These are phyloP conservation scores for Lasioglossum calceatum DNA, from an alignment of 2,888 invertebrate species.

Conservation along the genomic window DNA sequence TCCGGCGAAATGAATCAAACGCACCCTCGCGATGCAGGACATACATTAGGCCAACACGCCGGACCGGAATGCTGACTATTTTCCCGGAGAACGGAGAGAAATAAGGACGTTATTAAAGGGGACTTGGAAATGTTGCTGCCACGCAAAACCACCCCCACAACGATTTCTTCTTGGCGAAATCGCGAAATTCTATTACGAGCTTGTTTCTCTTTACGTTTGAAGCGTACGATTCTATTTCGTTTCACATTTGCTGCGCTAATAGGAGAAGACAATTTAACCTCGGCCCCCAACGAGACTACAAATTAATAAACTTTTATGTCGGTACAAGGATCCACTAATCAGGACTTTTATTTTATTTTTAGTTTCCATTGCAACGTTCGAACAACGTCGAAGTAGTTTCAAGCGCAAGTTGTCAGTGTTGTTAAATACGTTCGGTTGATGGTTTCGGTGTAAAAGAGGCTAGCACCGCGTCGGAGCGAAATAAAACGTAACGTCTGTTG, in stretches of 20 bases:
- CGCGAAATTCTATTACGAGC: neutral
- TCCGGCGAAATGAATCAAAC: conserved; percentile 75
- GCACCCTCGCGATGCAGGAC: conserved; percentile 70
- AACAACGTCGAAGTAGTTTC: neutral
- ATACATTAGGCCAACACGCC: conserved; percentile 71
- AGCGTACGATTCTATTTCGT: neutral
- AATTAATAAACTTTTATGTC: conserved; percentile 9
- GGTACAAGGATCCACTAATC: neutral
- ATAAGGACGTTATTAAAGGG: conserved; percentile 45
- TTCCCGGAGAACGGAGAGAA: conserved; percentile 52
- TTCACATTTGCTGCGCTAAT: neutral
- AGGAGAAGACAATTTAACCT: neutral
- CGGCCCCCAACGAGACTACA: too few relatives aligned
- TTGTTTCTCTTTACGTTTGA: neutral
- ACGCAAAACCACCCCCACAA: neutral
- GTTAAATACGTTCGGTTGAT: neutral
- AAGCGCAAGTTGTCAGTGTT: neutral
- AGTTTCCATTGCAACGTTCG: neutral
- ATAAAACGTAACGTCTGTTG: conserved; percentile 21
- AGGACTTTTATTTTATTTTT: neutral
- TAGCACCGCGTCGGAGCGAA: neutral
- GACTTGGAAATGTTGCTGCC: neutral
- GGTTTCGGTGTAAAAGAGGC: neutral
- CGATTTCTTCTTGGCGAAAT: neutral
- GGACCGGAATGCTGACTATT: conserved; percentile 69